These are phyloP conservation scores for Loxodonta africana DNA, from an alignment of 2,113 vertebrate species.

Conservation along the genomic window DNA sequence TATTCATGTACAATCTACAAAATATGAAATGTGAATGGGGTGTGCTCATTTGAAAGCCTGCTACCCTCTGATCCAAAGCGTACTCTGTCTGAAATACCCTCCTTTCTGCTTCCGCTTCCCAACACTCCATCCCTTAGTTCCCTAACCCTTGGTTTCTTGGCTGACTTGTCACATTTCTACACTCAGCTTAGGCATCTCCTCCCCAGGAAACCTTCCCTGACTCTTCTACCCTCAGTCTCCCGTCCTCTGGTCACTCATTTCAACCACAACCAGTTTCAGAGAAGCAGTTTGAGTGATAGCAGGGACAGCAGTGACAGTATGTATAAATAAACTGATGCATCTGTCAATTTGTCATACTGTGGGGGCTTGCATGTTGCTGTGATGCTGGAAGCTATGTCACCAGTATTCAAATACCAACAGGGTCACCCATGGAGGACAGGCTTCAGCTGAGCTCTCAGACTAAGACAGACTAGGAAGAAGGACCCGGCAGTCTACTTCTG, in stretches of 20 bases:
- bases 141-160: background rate
- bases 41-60: background rate
- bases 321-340: too few species aligned
- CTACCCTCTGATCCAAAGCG: background rate
- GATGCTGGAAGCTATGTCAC: too few species aligned
- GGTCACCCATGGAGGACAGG: too few species aligned
- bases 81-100: background rate
- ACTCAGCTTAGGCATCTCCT: background rate
- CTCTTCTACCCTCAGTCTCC: accelerated
- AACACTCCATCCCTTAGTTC: background rate
- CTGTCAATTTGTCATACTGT: too few species aligned
- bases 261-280: background rate
- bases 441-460: too few species aligned
- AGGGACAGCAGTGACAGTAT: background rate
- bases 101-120: background rate
- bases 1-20: background rate
- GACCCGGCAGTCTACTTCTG: too few species aligned
- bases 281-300: background rate
- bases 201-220: background rate
- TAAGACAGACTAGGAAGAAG: too few species aligned
- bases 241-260: background rate
- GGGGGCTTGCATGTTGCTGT: too few species aligned
- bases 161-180: background rate
- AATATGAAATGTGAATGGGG: background rate
- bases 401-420: too few species aligned